Conservation (phyloP, 2,888 invertebrate species). For the Torymus texanus region DNA sequence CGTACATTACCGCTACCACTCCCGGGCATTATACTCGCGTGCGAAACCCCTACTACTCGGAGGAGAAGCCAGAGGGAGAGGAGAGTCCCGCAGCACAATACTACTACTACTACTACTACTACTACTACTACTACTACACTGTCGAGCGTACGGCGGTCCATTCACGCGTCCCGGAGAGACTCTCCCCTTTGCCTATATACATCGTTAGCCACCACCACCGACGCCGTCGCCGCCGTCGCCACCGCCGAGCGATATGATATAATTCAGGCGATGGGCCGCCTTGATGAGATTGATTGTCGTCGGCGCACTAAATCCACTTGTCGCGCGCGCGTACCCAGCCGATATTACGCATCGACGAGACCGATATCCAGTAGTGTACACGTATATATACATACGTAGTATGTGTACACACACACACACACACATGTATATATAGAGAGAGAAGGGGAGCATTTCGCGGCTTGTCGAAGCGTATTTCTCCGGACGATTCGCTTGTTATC, state of each 20-base stretch:
- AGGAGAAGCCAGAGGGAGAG: too few relatives aligned
- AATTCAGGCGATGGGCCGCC: conserved; percentile 23
- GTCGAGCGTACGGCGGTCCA: too few relatives aligned
- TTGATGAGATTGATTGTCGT: conserved; percentile 53
- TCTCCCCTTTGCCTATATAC: background rate
- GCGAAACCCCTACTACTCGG: too few relatives aligned
- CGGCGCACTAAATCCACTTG: conserved; percentile 37
- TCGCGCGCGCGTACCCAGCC: background rate
- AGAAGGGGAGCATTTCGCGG: background rate
- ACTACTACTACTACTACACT: too few relatives aligned
- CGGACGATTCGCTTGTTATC: conserved; percentile 28
- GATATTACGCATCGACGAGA: conserved; percentile 24
- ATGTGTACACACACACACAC: background rate
- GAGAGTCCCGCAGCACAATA: too few relatives aligned
- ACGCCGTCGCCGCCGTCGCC: too few relatives aligned
- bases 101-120: too few relatives aligned
- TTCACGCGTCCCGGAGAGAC: too few relatives aligned
- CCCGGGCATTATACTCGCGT: too few relatives aligned
- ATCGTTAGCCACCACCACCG: background rate
- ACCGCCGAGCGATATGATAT: conserved; percentile 34
- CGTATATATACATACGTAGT: too few relatives aligned
- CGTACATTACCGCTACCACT: too few relatives aligned
- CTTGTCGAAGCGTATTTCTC: conserved; percentile 29
- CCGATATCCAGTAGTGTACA: conserved; percentile 17
- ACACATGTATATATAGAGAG: too few relatives aligned